Conservation (phyloP, 2,797 vertebrate genomes). For the Arnoldichthys spilopterus region DNA sequence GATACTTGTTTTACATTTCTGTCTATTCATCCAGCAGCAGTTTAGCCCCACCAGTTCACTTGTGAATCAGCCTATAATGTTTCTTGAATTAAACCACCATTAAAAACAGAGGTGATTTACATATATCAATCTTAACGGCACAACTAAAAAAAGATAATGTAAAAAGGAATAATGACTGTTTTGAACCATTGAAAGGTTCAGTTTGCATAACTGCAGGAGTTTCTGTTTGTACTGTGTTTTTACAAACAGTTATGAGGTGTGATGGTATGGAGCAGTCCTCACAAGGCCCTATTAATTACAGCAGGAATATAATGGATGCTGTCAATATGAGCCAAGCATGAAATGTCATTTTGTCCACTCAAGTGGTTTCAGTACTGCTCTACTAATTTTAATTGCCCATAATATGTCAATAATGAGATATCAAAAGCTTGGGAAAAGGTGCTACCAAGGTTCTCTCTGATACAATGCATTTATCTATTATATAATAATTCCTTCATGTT, state of each 20-base stretch:
- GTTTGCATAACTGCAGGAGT: background rate
- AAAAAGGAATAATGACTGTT: no score
- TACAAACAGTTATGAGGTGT: background rate
- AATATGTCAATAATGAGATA: background rate
- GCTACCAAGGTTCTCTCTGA: background rate
- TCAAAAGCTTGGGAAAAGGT: background rate
- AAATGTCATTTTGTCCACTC: conserved; percentile 7
- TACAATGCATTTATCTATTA: background rate
- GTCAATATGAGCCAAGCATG: background rate
- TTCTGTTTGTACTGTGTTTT: background rate
- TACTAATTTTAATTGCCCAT: background rate
- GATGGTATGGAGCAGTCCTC: background rate
- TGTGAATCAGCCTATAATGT: no score
- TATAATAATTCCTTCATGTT: background rate
- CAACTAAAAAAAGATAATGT: no score
- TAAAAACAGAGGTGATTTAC: no score
- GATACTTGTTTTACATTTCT: no score
- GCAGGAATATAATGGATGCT: background rate
- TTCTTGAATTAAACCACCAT: no score
- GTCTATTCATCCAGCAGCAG: no score
- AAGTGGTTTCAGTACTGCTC: background rate
- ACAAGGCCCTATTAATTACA: background rate
- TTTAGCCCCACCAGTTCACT: no score
- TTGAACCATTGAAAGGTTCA: no score
- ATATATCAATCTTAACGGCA: no score